Conservation (phyloP, 2,113 vertebrate species). For the Martes martes region DNA sequence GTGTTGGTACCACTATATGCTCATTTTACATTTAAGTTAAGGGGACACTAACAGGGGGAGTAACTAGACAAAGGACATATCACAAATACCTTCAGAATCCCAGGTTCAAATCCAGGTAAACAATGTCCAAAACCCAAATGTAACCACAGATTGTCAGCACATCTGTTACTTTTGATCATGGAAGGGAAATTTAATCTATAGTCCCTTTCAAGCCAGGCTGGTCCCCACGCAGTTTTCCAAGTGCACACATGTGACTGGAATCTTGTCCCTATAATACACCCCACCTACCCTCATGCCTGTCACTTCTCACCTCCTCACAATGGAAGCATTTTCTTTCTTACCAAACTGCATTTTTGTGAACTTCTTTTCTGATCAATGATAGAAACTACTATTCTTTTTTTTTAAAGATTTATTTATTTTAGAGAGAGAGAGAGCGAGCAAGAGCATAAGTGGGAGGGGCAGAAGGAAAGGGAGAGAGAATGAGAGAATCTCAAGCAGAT, state of each 20-base stretch:
- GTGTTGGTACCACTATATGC: neutral
- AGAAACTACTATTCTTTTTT: neutral
- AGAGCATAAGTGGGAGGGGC: neutral
- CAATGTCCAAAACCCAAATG: neutral
- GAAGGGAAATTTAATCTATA: neutral
- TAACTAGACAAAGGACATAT: neutral
- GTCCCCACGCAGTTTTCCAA: constrained; percentile 9
- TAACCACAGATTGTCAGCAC: neutral
- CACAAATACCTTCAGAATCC: neutral
- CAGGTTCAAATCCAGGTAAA: neutral
- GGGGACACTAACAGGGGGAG: neutral
- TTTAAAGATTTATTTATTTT: neutral
- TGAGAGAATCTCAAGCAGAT: neutral
- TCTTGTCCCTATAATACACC: neutral
- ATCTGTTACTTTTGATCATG: neutral
- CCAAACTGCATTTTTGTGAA: neutral
- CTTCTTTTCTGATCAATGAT: neutral
- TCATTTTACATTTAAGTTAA: neutral
- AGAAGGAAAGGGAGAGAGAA: neutral
- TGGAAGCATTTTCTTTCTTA: neutral
- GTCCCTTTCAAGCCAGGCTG: neutral
- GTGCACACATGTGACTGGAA: neutral
- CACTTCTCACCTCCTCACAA: neutral
- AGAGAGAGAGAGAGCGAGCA: neutral
- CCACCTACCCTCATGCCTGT: neutral